Base-by-base conservation (phyloP, 2,113 vertebrate species). In the Carollia perspicillata region DNA sequence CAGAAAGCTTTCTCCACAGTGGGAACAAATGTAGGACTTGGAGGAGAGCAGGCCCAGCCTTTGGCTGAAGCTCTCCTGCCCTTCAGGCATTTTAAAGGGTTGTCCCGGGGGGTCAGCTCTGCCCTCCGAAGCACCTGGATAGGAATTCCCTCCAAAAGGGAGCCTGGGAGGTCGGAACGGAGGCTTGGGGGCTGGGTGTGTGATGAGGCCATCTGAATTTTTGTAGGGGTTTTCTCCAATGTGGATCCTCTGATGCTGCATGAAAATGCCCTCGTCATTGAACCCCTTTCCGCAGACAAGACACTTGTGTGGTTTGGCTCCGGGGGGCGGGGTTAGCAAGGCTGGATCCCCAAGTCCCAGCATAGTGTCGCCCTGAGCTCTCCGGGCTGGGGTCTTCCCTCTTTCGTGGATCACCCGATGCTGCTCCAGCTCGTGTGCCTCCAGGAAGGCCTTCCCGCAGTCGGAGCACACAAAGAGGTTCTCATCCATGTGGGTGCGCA, bases 401-500 rank as follows among this genome's bases (percentile, higher is more conserved):
- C 97, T 63, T 49, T 97, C 97, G 0, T 98, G 97, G 63, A 97
- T 81, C 71, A 89, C 95, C 1, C 97, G 96, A 23, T 98, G 97
- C 96, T 97, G 97, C 91, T 97, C 95, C 91, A 98, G 89, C 96
- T 98, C 97, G 2, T 97, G 97, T 0, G 97, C 97, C 97, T 99
- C 99, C 96, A 98, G 98, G 93, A 99, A 99, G 95, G 98, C 98
- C 96, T 98, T 98, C 0, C 97, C 97, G 51, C 99, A 99, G 84
- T 98, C 98, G 0, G 96, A 97, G 95, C 99, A 99, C 79, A 96
- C 97, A 78, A 98, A 99, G 0, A 99, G 99, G 94, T 99, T 99
- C 97, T 99, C 99, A 5, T 99, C 99, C 3, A 99, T 99, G 97
- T 99, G 99, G 4, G 98, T 99, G 95, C 98, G 98, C 81, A 98